Evolutionary conservation across 2,113 vertebrate species (phyloP), one percentile per base, ranked within the genome.

Genomic region (Elephantulus edwardii): DNA sequence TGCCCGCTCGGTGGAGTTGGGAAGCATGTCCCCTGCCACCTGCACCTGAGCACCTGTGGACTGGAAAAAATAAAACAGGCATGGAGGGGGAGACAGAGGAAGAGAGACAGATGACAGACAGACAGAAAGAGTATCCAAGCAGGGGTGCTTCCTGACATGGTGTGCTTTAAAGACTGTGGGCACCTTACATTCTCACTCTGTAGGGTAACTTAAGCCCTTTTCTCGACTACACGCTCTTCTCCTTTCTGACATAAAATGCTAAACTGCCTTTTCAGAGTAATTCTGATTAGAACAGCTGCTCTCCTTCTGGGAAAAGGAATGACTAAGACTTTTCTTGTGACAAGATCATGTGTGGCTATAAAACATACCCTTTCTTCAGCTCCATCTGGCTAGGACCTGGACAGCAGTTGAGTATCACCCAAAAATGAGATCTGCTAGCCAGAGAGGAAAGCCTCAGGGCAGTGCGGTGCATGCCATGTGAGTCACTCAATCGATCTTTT

Each of bases 21-120:
- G 99, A 97, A 99, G 98, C 99, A 99, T 99, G 98, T 99, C 99
- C 93, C 99, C 99, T 1, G 99, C 99, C 97, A 99, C 99, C 95
- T 99, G 99, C 77, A 99, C 99, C 97, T 99, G 99, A 96, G 99
- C 99, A 96, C 99, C 99, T 98, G 99, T 99, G 95, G 98, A 99
- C 99, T 99, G 96, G 58, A 97, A 89, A 96, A 82, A 68, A n/a
- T n/a, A n/a, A n/a, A 20, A 94, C n/a, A 66, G 90, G 85, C 95
- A 95, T 35, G 83, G 44, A 95, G 86, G 93, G 46, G 86, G 83
- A 56, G 66, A 68, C 35, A 68, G 19, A 68, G 35, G 35, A 40
- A 38, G 66, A 8, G 19, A 68, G 66, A 38, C 16, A 58, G 26
- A 28, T 8, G 48, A 50, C 48, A 68, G 66, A 68, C 17, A 68